Conservation (phyloP, 2,888 invertebrate genomes). For the Limenitis camilla region DNA sequence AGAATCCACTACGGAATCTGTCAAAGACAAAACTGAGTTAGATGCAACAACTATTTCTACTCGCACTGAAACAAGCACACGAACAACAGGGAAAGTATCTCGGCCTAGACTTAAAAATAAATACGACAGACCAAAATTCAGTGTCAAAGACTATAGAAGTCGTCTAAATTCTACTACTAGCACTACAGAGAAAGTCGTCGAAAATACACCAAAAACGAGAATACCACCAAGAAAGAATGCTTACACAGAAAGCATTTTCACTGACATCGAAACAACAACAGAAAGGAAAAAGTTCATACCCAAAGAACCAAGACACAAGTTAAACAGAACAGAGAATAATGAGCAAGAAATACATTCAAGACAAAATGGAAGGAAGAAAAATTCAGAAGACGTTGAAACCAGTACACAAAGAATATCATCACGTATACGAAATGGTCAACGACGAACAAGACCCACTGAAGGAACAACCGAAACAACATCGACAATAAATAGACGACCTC, state of each 20-base stretch:
- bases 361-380: slow-evolving; percentile 50
- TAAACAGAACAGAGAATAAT: slow-evolving; percentile 42
- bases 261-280: slow-evolving; percentile 57
- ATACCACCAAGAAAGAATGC: slow-evolving; percentile 68
- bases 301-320: slow-evolving; percentile 62
- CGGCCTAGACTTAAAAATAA: slow-evolving; percentile 67
- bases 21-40: slow-evolving; percentile 33
- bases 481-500: slow-evolving; percentile 46
- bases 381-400: slow-evolving; percentile 46
- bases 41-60: slow-evolving; percentile 45
- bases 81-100: slow-evolving; percentile 40
- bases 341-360: slow-evolving; percentile 54
- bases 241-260: slow-evolving; percentile 46
- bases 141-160: slow-evolving; percentile 84
- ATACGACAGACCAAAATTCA: slow-evolving; percentile 81
- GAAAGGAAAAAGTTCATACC: slow-evolving; percentile 70
- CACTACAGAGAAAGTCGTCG: slow-evolving; percentile 53
- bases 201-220: slow-evolving; percentile 54
- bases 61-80: slow-evolving; percentile 44
- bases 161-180: slow-evolving; percentile 75
- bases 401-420: slow-evolving; percentile 61
- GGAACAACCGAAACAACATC: slow-evolving; percentile 49
- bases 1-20: slow-evolving; percentile 45
- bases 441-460: slow-evolving; percentile 57
- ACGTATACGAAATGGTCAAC: slow-evolving; percentile 54